phyloP scores from a whole-genome alignment of 2,797 vertebrate species.

The Chelonia mydas region DNA sequence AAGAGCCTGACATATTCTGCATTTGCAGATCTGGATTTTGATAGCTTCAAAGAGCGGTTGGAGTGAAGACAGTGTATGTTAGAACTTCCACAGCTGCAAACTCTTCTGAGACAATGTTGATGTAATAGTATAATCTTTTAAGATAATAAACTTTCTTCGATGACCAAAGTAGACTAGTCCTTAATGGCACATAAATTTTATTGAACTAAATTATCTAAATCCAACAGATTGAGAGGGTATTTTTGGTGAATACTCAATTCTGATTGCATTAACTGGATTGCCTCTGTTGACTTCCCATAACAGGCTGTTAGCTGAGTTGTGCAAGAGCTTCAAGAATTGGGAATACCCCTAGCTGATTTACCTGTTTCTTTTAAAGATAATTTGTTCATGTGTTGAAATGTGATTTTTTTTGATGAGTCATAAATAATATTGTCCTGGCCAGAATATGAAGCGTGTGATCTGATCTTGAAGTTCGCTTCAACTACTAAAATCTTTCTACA shows the following conservation, averaged over 20 bases:
- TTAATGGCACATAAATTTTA: not conserved
- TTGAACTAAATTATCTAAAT: not conserved
- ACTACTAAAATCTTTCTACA: not conserved
- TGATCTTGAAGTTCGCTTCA: not conserved
- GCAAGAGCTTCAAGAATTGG: not conserved
- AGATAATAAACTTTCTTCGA: not conserved
- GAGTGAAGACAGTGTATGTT: not conserved
- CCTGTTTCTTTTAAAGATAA: not conserved
- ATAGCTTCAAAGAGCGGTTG: not conserved
- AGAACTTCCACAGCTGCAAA: not conserved
- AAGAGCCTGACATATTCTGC: not conserved
- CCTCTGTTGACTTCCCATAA: not conserved
- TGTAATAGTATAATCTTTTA: not conserved
- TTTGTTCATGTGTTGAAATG: not conserved
- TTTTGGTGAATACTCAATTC: not conserved
- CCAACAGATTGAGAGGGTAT: not conserved
- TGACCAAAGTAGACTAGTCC: not conserved
- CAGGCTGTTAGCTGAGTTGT: not conserved
- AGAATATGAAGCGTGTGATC: not conserved
- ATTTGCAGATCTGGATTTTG: not conserved
- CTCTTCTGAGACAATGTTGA: not conserved
- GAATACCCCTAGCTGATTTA: fast-evolving
- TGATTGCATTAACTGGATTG: not conserved
- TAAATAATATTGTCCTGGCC: not conserved
- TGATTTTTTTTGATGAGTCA: not conserved